Evolutionary conservation across 2,113 vertebrate species (phyloP).

Genomic region (Sinocyclocheilus rhinocerous): DNA sequence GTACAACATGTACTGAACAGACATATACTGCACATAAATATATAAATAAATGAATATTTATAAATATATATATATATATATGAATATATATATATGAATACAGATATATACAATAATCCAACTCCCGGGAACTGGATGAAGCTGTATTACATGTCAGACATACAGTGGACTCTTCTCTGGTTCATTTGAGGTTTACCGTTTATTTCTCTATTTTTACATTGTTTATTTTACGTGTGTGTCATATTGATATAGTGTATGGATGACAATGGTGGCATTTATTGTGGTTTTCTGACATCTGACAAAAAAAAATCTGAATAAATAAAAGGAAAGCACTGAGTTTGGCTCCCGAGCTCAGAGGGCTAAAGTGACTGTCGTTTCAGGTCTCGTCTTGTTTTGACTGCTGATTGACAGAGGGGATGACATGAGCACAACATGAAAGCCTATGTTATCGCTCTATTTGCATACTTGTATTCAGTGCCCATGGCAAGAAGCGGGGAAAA

Average conservation of each 20-base stretch:
- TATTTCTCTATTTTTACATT: slow-evolving; percentile 61
- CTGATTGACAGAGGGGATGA: slow-evolving; percentile 49
- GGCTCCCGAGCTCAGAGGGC: slow-evolving; percentile 55
- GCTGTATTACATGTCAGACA: slow-evolving; percentile 78
- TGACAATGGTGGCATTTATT: slow-evolving; percentile 76
- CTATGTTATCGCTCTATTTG: slow-evolving; percentile 67
- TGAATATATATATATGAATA: slow-evolving; percentile 50
- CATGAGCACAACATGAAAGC: slow-evolving; percentile 63
- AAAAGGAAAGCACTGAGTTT: slow-evolving; percentile 64
- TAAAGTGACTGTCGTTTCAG: slow-evolving; percentile 51
- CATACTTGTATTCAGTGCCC: slow-evolving; percentile 64
- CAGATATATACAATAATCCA: slow-evolving; percentile 53
- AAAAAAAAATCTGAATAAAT: slow-evolving; percentile 71
- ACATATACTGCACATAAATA: slow-evolving; percentile 47
- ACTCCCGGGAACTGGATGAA: slow-evolving; percentile 73
- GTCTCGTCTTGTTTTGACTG: slow-evolving; percentile 55
- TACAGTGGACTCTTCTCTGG: slow-evolving; percentile 72
- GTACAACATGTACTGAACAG: slow-evolving; percentile 36
- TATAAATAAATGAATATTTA: slow-evolving; percentile 53
- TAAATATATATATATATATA: slow-evolving; percentile 54
- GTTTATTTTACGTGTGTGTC: slow-evolving; percentile 64
- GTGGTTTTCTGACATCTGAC: slow-evolving; percentile 72
- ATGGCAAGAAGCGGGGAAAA: slow-evolving; percentile 66
- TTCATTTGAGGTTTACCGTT: slow-evolving; percentile 67
- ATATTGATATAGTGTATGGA: slow-evolving; percentile 76